These are phyloP conservation scores for Oncorhynchus clarkii DNA, from an alignment of 2,113 vertebrate species.

Conservation along the genomic window DNA sequence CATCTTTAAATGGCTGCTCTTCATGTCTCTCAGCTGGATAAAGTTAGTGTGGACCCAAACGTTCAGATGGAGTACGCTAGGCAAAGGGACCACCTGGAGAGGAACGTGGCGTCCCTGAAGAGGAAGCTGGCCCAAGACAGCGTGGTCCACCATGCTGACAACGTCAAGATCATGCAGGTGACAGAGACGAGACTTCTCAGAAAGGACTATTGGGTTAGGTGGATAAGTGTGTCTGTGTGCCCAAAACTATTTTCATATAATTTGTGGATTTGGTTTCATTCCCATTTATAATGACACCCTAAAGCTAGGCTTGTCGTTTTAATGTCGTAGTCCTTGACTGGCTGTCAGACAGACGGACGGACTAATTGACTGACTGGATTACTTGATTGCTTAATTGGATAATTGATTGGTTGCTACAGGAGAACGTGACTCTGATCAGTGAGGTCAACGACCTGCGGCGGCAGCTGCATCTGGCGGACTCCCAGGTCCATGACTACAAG, in stretches of 20 bases:
- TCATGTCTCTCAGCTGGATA: slow-evolving; percentile 64
- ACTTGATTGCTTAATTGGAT: not conserved
- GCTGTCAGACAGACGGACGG: not conserved
- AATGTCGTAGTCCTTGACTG: not conserved
- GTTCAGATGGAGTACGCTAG: slow-evolving; percentile 73
- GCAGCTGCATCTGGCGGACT: not conserved
- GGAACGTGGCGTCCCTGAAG: slow-evolving; percentile 73
- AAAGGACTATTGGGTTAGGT: too few species aligned
- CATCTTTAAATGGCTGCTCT: not conserved
- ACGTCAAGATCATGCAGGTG: slow-evolving; percentile 77
- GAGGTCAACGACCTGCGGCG: slow-evolving; percentile 10
- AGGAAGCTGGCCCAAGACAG: slow-evolving; percentile 70
- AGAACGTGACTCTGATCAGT: slow-evolving; percentile 13
- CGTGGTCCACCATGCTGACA: slow-evolving; percentile 67
- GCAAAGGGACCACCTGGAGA: slow-evolving; percentile 76
- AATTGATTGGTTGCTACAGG: slow-evolving; percentile 3
- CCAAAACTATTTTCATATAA: too few species aligned
- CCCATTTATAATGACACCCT: not conserved
- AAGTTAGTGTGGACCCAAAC: slow-evolving; percentile 62
- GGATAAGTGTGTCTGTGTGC: too few species aligned
- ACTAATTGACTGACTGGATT: not conserved
- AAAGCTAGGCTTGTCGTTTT: not conserved
- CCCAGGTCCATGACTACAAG: not conserved
- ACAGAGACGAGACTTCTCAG: not conserved
- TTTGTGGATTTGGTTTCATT: too few species aligned